Evolutionary conservation across 2,888 invertebrate species (phyloP).

Genomic region (Aphidius colemani): DNA sequence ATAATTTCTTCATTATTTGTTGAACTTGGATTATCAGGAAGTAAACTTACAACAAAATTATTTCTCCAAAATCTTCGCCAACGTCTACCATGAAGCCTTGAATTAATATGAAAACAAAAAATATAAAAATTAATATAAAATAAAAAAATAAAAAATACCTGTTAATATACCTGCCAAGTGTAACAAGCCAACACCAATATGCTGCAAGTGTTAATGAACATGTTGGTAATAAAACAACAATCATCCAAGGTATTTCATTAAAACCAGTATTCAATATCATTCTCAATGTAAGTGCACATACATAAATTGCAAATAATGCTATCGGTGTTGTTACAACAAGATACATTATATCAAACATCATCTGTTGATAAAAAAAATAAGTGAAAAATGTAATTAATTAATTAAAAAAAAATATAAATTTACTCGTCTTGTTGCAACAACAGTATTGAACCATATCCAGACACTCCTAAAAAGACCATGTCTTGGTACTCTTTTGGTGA

Average conservation of each 20-base stretch:
- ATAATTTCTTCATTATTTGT: conserved; percentile 13
- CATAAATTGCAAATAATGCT: conserved; percentile 55
- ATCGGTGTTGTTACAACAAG: conserved; percentile 53
- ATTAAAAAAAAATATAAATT: conserved; percentile 11
- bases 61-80: conserved; percentile 56
- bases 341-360: conserved; percentile 55
- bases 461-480: conserved; percentile 49
- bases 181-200: conserved; percentile 57
- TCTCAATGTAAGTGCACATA: conserved; percentile 51
- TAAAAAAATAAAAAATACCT: conserved; percentile 28
- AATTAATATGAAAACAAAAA: conserved; percentile 7
- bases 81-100: conserved; percentile 53
- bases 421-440: conserved; percentile 54
- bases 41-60: conserved; percentile 52
- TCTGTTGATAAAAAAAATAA: conserved; percentile 37
- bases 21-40: conserved; percentile 40
- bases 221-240: conserved; percentile 56
- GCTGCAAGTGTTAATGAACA: conserved; percentile 54
- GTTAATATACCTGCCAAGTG: conserved; percentile 52
- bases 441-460: conserved; percentile 52
- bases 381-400: neutral
- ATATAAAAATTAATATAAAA: conserved; percentile 1
- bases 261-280: conserved; percentile 48
- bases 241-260: conserved; percentile 54
- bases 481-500: conserved; percentile 53